A percentile compares a stretch with the other conserved stretches of the same genome.
Conservation (phyloP, 2,888 invertebrate genomes). For the Romanomermis culicivorax region DNA sequence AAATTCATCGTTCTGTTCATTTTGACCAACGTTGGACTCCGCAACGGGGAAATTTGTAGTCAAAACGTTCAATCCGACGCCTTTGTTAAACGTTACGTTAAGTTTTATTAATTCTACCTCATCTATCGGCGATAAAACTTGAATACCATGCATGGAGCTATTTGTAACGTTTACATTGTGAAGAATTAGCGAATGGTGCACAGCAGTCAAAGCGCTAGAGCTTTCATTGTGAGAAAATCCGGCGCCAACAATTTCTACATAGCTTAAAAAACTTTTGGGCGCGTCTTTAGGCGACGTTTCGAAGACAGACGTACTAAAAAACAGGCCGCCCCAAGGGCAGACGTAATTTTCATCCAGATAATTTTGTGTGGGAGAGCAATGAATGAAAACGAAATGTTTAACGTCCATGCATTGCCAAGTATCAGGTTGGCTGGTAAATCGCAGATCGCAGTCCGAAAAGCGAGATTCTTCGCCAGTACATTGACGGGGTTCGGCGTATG, state of each 20-base stretch:
- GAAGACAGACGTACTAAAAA: conserved; percentile 34
- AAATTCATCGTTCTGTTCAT: conserved; percentile 1
- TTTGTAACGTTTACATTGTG: conserved; percentile 54
- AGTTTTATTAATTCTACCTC: conserved; percentile 18
- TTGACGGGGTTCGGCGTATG: conserved; percentile 77
- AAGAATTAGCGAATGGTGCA: conserved; percentile 64
- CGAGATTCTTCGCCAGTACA: conserved; percentile 44
- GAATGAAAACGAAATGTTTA: conserved; percentile 64
- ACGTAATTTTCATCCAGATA: conserved; percentile 38
- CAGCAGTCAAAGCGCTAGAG: conserved; percentile 61
- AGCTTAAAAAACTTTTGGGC: conserved; percentile 37
- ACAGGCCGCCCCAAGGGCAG: conserved; percentile 85
- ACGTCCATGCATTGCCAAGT: conserved; percentile 49
- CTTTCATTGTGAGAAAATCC: conserved; percentile 86
- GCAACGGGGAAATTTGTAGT: conserved; percentile 32
- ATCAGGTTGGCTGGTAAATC: conserved; percentile 47
- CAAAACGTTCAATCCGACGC: conserved; percentile 67
- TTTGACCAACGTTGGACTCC: neutral
- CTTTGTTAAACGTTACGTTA: conserved; percentile 45
- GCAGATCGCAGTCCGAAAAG: conserved; percentile 52
- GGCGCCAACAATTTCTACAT: conserved; percentile 61
- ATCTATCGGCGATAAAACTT: conserved; percentile 32
- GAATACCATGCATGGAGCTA: conserved; percentile 73
- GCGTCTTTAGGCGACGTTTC: conserved; percentile 60
- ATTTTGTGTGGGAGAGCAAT: conserved; percentile 51